Percentiles rank a stretch among this genome's conserved stretches.
Evolutionary conservation across 2,797 vertebrate genomes (phyloP).

Genomic region (Dipus sagitta): DNA sequence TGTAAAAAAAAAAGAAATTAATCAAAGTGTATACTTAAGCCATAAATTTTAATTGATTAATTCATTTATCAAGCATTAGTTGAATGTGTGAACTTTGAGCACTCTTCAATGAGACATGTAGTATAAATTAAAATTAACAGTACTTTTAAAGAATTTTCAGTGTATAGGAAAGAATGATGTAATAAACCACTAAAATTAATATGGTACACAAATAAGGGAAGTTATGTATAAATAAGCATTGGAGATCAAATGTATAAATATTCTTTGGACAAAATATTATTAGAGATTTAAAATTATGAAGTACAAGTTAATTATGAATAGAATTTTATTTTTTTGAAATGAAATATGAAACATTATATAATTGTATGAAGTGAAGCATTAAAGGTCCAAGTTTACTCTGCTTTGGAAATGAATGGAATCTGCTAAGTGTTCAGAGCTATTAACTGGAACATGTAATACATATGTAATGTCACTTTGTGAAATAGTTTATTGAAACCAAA

Average conservation of each 20-base stretch:
- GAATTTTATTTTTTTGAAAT: neutral
- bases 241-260: neutral
- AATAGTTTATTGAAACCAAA: neutral
- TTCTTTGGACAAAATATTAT: neutral
- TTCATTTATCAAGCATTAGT: neutral
- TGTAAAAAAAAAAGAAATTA: no score
- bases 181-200: constrained; percentile 5
- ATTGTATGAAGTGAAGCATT: neutral
- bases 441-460: neutral
- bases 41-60: neutral
- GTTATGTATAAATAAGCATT: neutral
- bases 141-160: neutral
- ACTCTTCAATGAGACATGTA: neutral
- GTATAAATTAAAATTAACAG: neutral
- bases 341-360: constrained; percentile 15
- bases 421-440: neutral
- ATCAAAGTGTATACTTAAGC: neutral
- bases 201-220: neutral
- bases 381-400: constrained; percentile 12
- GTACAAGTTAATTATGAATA: constrained; percentile 12
- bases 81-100: neutral
- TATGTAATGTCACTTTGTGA: neutral
- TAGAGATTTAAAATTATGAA: constrained; percentile 24
- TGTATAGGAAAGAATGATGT: neutral
- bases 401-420: neutral